Evolutionary conservation across 2,113 vertebrate species (phyloP), one percentile per base, ranked within the genome.

Genomic region (Redunca redunca): DNA sequence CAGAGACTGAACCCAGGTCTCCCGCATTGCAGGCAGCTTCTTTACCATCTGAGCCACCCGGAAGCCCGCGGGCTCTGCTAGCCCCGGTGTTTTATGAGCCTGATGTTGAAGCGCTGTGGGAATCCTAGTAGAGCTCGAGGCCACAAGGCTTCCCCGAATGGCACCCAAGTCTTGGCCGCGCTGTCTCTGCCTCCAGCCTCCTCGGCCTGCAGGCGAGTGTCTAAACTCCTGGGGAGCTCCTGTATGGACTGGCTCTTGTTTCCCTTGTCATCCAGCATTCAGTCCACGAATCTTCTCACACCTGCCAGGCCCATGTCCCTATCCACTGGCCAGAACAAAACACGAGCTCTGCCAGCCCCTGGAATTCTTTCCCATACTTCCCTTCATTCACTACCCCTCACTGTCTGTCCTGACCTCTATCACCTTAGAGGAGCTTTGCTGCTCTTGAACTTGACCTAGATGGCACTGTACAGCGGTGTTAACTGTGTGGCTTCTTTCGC

Each of bases 61-160:
- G 21, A 12, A 43, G 21, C 36, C 67, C 36, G 9, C 0, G 2
- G n/a, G n/a, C 64, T 57, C 14, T 7, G 0, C 13, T 3, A 19
- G 55, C n/a, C 55, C 16, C n/a, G 33, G 2, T 0, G 36, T 52
- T 13, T 71, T 14, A 17, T 0, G 77, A 60, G 43, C 53, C 6
- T 86, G 71, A 26, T 15, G 23, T 53, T 55, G 60, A 6, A 6
- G 17, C 13, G 10, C 60, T 43, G 53, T 23, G 43, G 52, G 40
- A 46, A 77, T 52, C 93, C 53, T 46, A 7, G 50, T 0, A 14
- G 14, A 16, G 4, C 57, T 92, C 0, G 2, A 64, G 77, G 71
- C 36, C 74, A 13, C 50, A 21, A 48, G 17, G 3, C 74, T 77
- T 55, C 74, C 81, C 30, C 2, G 4, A n/a, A 43, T 23, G 48